Evolutionary conservation across 1,140 invertebrate species (phyloP).

Genomic region (Papilio aristodemus): DNA sequence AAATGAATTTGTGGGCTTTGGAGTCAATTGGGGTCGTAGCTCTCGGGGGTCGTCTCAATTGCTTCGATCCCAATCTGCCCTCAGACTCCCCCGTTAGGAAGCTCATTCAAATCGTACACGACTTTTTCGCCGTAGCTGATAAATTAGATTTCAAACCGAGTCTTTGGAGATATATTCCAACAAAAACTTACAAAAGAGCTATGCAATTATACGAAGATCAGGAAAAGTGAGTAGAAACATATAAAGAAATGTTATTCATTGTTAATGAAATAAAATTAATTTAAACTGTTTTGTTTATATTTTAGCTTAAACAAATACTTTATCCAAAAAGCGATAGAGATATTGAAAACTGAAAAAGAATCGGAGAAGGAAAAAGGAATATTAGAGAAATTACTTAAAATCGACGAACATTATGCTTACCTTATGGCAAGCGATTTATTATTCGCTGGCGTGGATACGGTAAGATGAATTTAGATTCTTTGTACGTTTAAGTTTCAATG

Average conservation of each 20-base stretch:
- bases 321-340: conserved; percentile 42
- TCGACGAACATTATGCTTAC: conserved; percentile 78
- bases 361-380: conserved; percentile 54
- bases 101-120: conserved; percentile 74
- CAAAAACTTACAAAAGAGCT: conserved; percentile 45
- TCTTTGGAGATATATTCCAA: conserved; percentile 83
- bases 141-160: conserved; percentile 83
- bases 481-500: background rate
- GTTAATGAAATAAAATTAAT: too few relatives aligned
- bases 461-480: conserved; percentile 54
- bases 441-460: conserved; percentile 87
- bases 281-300: conserved; percentile 6
- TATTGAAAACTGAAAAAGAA: conserved; percentile 36
- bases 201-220: conserved; percentile 36
- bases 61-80: conserved; percentile 77
- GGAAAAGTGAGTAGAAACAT: conserved; percentile 41
- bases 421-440: conserved; percentile 86
- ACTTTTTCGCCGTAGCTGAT: conserved; percentile 82
- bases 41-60: conserved; percentile 84
- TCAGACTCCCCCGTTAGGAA: conserved; percentile 80
- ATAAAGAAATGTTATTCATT: too few relatives aligned
- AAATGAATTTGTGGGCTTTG: conserved; percentile 85
- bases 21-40: conserved; percentile 86
- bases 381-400: conserved; percentile 76
- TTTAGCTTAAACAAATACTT: conserved; percentile 46